These are phyloP conservation scores for Carcina quercana DNA, from an alignment of 2,888 invertebrate species.

Conservation along the genomic window DNA sequence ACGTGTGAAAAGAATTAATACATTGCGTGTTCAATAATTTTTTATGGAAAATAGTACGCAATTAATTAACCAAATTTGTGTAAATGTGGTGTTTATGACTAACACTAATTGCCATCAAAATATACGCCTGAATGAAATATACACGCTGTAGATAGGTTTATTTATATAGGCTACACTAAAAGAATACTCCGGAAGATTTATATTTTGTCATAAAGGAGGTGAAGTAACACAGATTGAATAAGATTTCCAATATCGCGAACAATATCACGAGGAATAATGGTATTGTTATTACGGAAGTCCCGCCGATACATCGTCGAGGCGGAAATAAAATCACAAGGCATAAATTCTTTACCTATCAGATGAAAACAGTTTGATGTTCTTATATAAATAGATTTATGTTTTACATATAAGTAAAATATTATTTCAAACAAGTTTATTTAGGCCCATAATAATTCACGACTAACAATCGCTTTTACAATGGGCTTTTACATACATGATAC, in stretches of 20 bases:
- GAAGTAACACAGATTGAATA: neutral
- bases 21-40: too few species aligned
- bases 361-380: too few species aligned
- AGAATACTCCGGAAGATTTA: neutral
- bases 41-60: too few species aligned
- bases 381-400: too few species aligned
- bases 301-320: conserved; percentile 25
- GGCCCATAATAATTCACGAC: conserved; percentile 5
- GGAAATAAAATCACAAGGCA: conserved; percentile 35
- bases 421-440: conserved; percentile 8
- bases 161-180: neutral
- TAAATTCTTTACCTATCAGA: too few species aligned
- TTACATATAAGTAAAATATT: conserved; percentile 24
- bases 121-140: too few species aligned
- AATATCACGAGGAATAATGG: conserved; percentile 30
- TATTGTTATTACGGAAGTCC: conserved; percentile 26
- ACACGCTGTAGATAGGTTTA: too few species aligned
- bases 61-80: too few species aligned
- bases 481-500: neutral
- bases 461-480: neutral
- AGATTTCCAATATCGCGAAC: conserved; percentile 24
- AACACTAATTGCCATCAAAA: too few species aligned
- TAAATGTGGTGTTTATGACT: too few species aligned
- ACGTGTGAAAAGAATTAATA: too few species aligned
- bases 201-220: neutral